Evolutionary conservation across 2,113 vertebrate genomes (phyloP).

Genomic region (Hemichromis elongatus): DNA sequence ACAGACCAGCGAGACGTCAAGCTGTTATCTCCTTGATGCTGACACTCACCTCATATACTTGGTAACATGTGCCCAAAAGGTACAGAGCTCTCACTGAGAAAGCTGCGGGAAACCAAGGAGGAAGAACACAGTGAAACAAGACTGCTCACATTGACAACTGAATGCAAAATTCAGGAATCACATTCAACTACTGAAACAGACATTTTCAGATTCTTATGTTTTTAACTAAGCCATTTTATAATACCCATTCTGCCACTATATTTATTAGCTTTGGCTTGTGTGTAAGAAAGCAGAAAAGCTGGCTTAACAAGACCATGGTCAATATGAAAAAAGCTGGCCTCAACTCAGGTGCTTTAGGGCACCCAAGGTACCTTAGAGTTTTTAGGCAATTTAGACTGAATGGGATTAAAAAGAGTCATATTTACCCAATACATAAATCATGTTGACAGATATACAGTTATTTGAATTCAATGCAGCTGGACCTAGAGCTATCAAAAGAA

Average conservation of each 20-base stretch:
- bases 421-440: not conserved
- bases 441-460: not conserved
- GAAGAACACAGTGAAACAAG: not conserved
- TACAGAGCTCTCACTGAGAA: slow-evolving; percentile 22
- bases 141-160: not conserved
- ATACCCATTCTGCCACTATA: not conserved
- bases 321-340: not conserved
- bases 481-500: not conserved
- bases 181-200: not conserved
- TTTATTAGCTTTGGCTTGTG: not conserved
- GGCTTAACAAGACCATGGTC: not conserved
- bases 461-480: not conserved
- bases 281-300: not conserved
- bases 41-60: slow-evolving; percentile 63
- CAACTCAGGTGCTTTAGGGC: not conserved
- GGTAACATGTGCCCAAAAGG: slow-evolving; percentile 50
- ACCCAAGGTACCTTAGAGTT: not conserved
- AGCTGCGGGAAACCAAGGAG: slow-evolving; percentile 10
- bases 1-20: slow-evolving; percentile 49
- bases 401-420: not conserved
- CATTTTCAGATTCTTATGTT: not conserved
- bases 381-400: not conserved
- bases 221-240: not conserved
- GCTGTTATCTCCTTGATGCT: slow-evolving; percentile 65
- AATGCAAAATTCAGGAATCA: not conserved